Conservation (phyloP, 2,113 vertebrate species). For the Tympanuchus pallidicinctus region DNA sequence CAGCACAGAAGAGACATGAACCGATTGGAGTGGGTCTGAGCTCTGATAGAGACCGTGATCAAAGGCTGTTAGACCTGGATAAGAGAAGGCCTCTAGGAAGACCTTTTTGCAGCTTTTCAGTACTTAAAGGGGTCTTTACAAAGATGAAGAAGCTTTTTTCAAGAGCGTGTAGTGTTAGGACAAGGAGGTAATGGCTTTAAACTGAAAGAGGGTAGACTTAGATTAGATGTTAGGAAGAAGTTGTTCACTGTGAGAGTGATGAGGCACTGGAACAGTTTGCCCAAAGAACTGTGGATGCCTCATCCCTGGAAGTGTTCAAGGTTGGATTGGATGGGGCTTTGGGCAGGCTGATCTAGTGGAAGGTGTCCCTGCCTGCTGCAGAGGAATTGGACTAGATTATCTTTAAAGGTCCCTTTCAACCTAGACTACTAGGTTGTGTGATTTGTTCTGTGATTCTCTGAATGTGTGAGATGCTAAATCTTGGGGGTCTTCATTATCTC, state of each 20-base stretch:
- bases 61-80: not conserved
- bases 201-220: not conserved
- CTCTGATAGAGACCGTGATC: not conserved
- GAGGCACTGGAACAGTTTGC: not conserved
- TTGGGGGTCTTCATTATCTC: not conserved
- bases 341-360: not conserved
- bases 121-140: not conserved
- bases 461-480: not conserved
- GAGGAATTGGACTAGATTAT: not conserved
- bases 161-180: not conserved
- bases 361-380: not conserved
- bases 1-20: not conserved
- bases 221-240: not conserved
- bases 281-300: not conserved
- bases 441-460: not conserved
- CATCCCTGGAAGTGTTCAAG: not conserved
- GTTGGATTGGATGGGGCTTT: not conserved
- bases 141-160: not conserved
- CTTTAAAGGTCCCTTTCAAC: not conserved
- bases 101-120: not conserved
- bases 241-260: not conserved
- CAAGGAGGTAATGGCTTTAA: not conserved
- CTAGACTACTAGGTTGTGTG: no score
- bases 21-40: not conserved
- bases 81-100: not conserved